Conservation (phyloP, 2,113 vertebrate genomes). For the Notothenia coriiceps region DNA sequence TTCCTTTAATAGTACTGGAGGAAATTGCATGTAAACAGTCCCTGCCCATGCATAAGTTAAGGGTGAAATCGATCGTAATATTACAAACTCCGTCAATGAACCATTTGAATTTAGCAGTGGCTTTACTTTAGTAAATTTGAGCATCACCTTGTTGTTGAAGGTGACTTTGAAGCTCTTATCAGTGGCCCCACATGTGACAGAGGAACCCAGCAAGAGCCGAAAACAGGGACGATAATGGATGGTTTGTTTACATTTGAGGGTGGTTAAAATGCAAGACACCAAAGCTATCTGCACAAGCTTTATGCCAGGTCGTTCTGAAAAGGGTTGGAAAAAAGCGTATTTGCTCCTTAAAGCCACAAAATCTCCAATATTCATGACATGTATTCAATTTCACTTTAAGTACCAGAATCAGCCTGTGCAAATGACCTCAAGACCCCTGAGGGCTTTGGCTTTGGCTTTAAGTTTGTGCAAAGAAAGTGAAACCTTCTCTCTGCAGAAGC, state of each 20-base stretch:
- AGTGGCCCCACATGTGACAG: conserved; percentile 4
- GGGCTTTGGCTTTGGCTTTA: conserved; percentile 26
- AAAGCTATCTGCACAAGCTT: neutral
- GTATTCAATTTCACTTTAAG: neutral
- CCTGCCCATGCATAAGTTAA: conserved; percentile 21
- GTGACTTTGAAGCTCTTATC: conserved; percentile 21
- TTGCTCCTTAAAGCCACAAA: neutral
- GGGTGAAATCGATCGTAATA: conserved; percentile 39
- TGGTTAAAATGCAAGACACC: neutral
- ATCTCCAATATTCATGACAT: conserved; percentile 16
- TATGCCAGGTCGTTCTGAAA: neutral
- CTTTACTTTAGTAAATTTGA: conserved; percentile 3
- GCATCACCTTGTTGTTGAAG: conserved; percentile 8
- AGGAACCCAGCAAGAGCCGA: neutral
- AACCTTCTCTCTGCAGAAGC: conserved; percentile 6
- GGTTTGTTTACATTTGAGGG: neutral
- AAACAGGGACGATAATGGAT: neutral
- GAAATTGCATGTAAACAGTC: conserved; percentile 24
- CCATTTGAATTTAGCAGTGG: conserved; percentile 19
- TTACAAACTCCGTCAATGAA: conserved; percentile 21
- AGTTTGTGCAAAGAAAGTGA: conserved; percentile 22
- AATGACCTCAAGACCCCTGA: neutral
- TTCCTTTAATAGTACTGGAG: conserved; percentile 22
- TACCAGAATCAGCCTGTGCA: conserved; percentile 2
- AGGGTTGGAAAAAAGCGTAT: conserved; percentile 2